Evolutionary conservation across 35 echinoderm and acorn worm genomes (phyloP), one percentile per base, ranked within the genome.

Genomic region (Chiridota heheva): DNA sequence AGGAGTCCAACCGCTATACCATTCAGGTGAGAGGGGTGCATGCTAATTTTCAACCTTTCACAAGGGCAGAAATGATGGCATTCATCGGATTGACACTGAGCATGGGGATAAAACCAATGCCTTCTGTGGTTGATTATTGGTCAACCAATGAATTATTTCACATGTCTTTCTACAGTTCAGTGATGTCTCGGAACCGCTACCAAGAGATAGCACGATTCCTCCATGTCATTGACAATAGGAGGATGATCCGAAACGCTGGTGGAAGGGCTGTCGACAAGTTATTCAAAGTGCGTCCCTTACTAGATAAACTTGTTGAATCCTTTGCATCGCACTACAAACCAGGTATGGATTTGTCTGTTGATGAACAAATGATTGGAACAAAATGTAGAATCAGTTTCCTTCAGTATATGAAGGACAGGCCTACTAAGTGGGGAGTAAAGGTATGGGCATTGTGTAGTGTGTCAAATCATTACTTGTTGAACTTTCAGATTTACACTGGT

Each of bases 391-490:
- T 53, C 48, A 53, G 60, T 29, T 64, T 64, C 60, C 13, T 64
- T 30, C 60, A 64, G 27, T 64, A 64, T 28, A 64, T 64, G n/a
- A n/a, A n/a, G n/a, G n/a, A n/a, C n/a, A n/a, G n/a, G n/a, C n/a
- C n/a, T n/a, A n/a, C n/a, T n/a, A 64, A 64, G 60, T 64, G 60
- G 60, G 60, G 60, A 13, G 30, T 64, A 8, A 64, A 64, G 60
- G 60, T 64, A n/a, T 53, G 48, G 48, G 48, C 48, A 10, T 53
- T 53, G n/a, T n/a, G n/a, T n/a, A n/a, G n/a, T n/a, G n/a, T n/a
- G 60, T 29, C 60, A 64, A 64, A 64, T 29, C 60, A 64, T 30
- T 64, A 64, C 60, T 64, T 13, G 7, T 30, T 17, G 60, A 64
- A 64, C 27, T 30, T 64, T 64, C 13, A 64, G 7, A 28, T 64